These are phyloP conservation scores for Acleris cristana DNA, from an alignment of 2,888 invertebrate species.

Conservation along the genomic window DNA sequence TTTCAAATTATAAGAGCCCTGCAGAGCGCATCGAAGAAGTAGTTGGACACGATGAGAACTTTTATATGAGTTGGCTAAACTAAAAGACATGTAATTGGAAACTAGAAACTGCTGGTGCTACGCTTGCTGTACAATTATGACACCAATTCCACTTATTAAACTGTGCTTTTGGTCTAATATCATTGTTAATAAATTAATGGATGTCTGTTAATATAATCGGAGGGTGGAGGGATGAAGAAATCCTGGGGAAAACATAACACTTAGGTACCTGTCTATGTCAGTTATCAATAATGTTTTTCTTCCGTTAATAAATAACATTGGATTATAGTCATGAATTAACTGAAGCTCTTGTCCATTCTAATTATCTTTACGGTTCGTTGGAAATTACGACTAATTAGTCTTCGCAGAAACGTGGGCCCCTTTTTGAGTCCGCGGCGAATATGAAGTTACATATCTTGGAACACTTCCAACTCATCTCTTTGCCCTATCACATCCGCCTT, in stretches of 20 bases:
- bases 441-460: constrained; percentile 37
- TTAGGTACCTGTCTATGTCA: no score
- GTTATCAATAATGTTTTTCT: no score
- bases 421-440: not conserved
- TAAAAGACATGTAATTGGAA: constrained; percentile 79
- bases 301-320: no score
- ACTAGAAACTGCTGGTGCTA: constrained; percentile 67
- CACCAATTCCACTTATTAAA: constrained; percentile 66
- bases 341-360: no score
- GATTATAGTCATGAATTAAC: no score
- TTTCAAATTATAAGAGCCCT: constrained; percentile 50
- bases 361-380: not conserved
- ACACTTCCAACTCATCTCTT: constrained; percentile 40
- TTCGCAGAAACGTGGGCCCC: not conserved
- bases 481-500: constrained; percentile 9
- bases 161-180: constrained; percentile 48
- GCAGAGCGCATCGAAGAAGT: constrained; percentile 50
- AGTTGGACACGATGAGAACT: constrained; percentile 68
- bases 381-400: not conserved
- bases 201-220: no score
- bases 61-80: constrained; percentile 79
- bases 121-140: constrained; percentile 57
- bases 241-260: no score
- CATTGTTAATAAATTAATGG: constrained; percentile 39
- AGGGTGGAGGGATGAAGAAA: no score